These are phyloP conservation scores for Lerista edwardsae DNA, from an alignment of 2,797 vertebrate species.

Conservation along the genomic window DNA sequence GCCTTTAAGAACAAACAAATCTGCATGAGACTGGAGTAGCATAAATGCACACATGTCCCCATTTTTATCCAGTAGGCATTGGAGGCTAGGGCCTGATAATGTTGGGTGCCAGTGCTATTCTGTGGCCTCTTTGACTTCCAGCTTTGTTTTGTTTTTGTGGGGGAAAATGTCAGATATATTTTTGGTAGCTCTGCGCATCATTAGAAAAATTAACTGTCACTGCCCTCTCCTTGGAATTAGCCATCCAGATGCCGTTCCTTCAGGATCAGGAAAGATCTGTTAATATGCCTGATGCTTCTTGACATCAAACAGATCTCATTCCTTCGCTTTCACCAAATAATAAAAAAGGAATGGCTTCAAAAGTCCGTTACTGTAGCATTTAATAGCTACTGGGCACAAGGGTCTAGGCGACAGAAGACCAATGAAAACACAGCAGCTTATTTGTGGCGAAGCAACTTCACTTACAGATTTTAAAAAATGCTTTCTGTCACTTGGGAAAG, in stretches of 20 bases:
- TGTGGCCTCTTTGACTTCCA: not conserved
- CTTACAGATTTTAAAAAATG: accelerated
- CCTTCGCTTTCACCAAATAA: conserved; percentile 57
- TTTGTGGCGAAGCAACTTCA: not conserved
- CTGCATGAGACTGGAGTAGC: too few species aligned
- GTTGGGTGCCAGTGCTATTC: not conserved
- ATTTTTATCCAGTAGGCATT: not conserved
- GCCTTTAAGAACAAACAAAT: not conserved
- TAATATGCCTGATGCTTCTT: conserved; percentile 49
- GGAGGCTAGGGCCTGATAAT: not conserved
- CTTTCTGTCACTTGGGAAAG: accelerated
- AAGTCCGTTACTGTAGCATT: conserved; percentile 34
- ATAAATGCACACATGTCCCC: not conserved
- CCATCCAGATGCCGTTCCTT: conserved; percentile 24
- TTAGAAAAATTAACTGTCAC: conserved; percentile 70
- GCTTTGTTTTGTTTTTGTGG: not conserved
- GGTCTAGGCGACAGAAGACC: not conserved
- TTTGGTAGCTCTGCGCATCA: conserved; percentile 51
- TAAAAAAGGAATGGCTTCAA: conserved; percentile 37
- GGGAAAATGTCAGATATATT: conserved; percentile 50
- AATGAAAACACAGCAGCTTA: not conserved
- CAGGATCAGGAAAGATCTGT: conserved; percentile 10
- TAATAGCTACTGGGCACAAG: not conserved
- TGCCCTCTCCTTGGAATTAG: conserved; percentile 14
- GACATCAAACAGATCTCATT: conserved; percentile 66